Evolutionary conservation across 1,140 invertebrate genomes (phyloP), one percentile per base, ranked within the genome.

Genomic region (Ylistrum balloti): DNA sequence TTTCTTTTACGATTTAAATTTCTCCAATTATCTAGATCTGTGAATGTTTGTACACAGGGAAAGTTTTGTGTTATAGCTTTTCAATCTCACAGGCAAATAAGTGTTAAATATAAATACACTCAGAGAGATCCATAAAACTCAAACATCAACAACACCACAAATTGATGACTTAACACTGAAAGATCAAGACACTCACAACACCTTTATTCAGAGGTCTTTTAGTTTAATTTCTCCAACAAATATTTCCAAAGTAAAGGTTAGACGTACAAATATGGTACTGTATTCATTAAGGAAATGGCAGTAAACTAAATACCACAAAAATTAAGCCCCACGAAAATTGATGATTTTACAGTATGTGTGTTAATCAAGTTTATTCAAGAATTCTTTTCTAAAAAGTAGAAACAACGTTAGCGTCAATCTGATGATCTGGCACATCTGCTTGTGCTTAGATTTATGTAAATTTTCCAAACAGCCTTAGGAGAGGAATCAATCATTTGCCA

Each of bases 21-120:
- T 74, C 28, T 74, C n/a, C n/a, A 28, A 28, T 74, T 74, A 28
- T 74, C 28, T 74, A 17, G 56, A 74, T 74, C n/a, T 74, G n/a
- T 74, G 56, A 74, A n/a, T 74, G 56, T 74, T 74, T 74, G 56
- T 74, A n/a, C 56, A 74, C 56, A 74, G n/a, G 3, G 56, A 56
- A 74, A 28, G 56, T 74, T 74, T 74, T n/a, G 28, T 74, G 56
- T 7, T 38, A 28, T 74, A 74, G 7, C 20, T n/a, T n/a, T 28
- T 74, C n/a, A 74, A 74, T 74, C 56, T 74, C n/a, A 9, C 3
- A 74, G 1, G 17, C n/a, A 74, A 74, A 74, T 74, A 74, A 17
- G 45, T 48, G 45, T 48, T n/a, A n/a, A n/a, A 20, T 7, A 20
- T 74, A n/a, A 74, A 74, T 17, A 74, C 56, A 28, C n/a, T 74